phyloP scores from a whole-genome alignment of 2,797 vertebrate species.

The Takifugu ocellatus region DNA sequence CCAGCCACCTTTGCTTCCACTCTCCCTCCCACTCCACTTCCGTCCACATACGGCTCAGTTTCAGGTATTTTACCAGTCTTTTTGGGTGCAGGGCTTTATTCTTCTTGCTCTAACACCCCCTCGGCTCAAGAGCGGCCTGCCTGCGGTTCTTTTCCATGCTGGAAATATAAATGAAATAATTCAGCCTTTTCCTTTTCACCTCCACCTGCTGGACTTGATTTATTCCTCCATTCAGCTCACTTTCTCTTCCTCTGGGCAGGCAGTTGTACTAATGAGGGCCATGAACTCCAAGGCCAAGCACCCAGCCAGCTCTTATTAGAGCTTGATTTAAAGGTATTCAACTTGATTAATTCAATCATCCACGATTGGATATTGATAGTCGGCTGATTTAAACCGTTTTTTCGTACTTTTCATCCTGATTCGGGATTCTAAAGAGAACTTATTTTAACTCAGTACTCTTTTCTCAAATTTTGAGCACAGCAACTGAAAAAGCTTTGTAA shows the following conservation, averaged over 20 bases:
- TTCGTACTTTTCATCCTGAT: neutral
- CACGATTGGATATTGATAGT: constrained; percentile 54
- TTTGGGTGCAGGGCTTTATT: no score
- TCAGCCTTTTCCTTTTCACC: neutral
- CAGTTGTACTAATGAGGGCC: constrained; percentile 36
- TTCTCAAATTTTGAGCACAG: no score
- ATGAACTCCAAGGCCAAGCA: constrained; percentile 23
- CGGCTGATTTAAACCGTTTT: constrained; percentile 10
- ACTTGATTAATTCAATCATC: constrained; percentile 42
- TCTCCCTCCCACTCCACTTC: no score
- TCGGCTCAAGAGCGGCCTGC: no score
- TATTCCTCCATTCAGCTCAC: neutral
- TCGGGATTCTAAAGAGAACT: no score
- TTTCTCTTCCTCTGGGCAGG: constrained; percentile 8
- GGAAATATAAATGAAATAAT: neutral
- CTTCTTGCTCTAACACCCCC: no score
- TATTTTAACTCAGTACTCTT: no score
- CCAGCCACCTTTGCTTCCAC: no score
- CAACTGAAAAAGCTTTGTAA: no score
- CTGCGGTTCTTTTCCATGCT: no score
- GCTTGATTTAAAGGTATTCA: constrained; percentile 9
- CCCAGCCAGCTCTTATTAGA: constrained; percentile 8
- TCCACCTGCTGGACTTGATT: neutral
- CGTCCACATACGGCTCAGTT: no score
- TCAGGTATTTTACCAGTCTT: no score